These are phyloP conservation scores for Lepisosteus oculatus DNA, from an alignment of 2,113 vertebrate species.

Conservation along the genomic window DNA sequence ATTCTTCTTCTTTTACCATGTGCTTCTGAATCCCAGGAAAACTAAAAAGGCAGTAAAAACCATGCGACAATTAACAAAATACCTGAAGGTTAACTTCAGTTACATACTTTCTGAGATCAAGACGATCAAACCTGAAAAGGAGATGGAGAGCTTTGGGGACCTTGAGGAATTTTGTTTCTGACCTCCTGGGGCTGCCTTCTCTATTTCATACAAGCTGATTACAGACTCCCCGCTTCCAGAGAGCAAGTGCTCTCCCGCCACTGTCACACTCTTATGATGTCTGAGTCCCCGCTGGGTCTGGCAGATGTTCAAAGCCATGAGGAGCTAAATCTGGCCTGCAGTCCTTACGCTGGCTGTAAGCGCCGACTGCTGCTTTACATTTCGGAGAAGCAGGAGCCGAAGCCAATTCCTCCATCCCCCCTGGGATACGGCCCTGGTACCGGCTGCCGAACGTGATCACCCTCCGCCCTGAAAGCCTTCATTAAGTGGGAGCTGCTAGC, in stretches of 20 bases:
- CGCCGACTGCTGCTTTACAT: background rate
- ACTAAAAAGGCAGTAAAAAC: too few relatives aligned
- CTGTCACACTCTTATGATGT: conserved; percentile 34
- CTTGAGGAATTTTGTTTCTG: too few relatives aligned
- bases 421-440: background rate
- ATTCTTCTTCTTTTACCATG: too few relatives aligned
- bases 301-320: conserved; percentile 39
- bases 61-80: too few relatives aligned
- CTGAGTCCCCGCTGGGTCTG: conserved; percentile 35
- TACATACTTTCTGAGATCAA: too few relatives aligned
- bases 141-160: too few relatives aligned
- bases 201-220: background rate
- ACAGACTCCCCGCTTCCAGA: conserved; percentile 17
- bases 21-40: too few relatives aligned
- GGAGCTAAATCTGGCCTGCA: conserved; percentile 12
- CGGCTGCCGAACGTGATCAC: background rate
- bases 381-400: background rate
- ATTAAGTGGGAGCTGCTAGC: background rate
- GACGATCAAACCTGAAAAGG: too few relatives aligned
- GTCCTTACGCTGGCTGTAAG: background rate
- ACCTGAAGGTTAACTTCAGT: too few relatives aligned
- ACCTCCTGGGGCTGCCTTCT: too few relatives aligned
- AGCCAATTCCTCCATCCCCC: background rate
- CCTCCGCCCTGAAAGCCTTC: background rate
- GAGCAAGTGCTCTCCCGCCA: conserved; percentile 32